Evolutionary conservation across 1,140 invertebrate species (phyloP), one percentile per base, ranked within the genome.

Genomic region (Trachelipus rathkii): DNA sequence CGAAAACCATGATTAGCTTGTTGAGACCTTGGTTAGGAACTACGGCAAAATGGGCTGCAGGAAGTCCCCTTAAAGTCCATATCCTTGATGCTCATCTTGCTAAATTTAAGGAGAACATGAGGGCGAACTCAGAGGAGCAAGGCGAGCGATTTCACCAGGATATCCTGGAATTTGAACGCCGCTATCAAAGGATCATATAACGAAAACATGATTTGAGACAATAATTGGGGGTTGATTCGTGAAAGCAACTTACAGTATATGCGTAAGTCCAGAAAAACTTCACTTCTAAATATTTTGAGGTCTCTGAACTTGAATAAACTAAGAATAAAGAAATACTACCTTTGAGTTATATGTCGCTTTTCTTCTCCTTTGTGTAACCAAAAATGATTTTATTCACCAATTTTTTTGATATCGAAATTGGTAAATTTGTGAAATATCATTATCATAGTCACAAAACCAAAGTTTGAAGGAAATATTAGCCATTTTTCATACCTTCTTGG

Each of bases 151-250:
- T 81, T 53, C 75, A 81, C 53, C 74, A 81, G 46, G 79, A 81
- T 72, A 80, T 81, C 21, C 43, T 44, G 10, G 67, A 77, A 5
- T 73, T 81, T 77, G 79, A 81, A 77, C 24, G 44, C 66, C 45
- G 75, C 33, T 81, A 81, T 44, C 79, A n/a, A 81, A 66, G 78
- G 79, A 44, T 21, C 44, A 15, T 81, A 78, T 21, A 76, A 81
- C 45, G 71, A 81, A 66, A 81, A 81, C 77, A 81, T 81, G 76
- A 81, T 81, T 79, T 67, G 72, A 24, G 66, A 81, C 71, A 78
- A 81, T 45, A 80, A 79, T 78, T 78, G 77, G 67, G 66, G 76
- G 66, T 33, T 53, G 24, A 68, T 80, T 79, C 53, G 69, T 46
- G 77, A 79, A 79, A 80, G 19, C 50, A 70, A 79, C 71, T 74